Evolutionary conservation across 2,888 invertebrate genomes (phyloP).

Genomic region (Tholera decimalis): DNA sequence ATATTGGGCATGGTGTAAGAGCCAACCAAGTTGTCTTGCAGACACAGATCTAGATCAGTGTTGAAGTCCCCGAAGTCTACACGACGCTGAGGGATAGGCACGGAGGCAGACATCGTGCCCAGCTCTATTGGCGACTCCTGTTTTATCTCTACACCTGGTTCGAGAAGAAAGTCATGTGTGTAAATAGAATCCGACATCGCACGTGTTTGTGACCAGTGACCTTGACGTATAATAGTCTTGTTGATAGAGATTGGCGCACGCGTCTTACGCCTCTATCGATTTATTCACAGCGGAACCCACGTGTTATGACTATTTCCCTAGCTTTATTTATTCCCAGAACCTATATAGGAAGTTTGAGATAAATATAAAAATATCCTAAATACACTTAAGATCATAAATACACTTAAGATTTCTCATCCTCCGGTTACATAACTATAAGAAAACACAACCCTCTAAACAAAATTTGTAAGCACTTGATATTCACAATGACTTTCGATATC

Average conservation of each 20-base stretch:
- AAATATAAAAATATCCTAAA: constrained; percentile 29
- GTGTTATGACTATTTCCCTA: constrained; percentile 76
- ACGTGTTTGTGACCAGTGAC: constrained; percentile 89
- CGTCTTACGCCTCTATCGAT: constrained; percentile 88
- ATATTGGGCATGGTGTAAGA: constrained; percentile 83
- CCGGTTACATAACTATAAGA: constrained; percentile 86
- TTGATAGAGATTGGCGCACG: constrained; percentile 89
- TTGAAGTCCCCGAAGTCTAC: constrained; percentile 88
- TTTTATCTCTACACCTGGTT: constrained; percentile 92
- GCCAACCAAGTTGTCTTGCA: constrained; percentile 87
- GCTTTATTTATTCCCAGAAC: constrained; percentile 77
- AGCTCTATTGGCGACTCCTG: constrained; percentile 91
- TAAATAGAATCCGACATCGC: constrained; percentile 93
- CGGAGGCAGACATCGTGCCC: constrained; percentile 90
- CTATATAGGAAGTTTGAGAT: constrained; percentile 25
- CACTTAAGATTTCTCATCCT: constrained; percentile 71
- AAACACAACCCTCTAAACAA: constrained; percentile 78
- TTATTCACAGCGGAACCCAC: constrained; percentile 86
- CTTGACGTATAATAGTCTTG: constrained; percentile 89
- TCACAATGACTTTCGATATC: constrained; percentile 89
- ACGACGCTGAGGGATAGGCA: constrained; percentile 92
- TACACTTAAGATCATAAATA: constrained; percentile 53
- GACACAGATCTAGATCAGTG: constrained; percentile 90
- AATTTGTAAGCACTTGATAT: constrained; percentile 80
- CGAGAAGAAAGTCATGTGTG: constrained; percentile 92